Base-by-base conservation (phyloP, 2,113 vertebrate genomes). In the Gallinago jamesoni region DNA sequence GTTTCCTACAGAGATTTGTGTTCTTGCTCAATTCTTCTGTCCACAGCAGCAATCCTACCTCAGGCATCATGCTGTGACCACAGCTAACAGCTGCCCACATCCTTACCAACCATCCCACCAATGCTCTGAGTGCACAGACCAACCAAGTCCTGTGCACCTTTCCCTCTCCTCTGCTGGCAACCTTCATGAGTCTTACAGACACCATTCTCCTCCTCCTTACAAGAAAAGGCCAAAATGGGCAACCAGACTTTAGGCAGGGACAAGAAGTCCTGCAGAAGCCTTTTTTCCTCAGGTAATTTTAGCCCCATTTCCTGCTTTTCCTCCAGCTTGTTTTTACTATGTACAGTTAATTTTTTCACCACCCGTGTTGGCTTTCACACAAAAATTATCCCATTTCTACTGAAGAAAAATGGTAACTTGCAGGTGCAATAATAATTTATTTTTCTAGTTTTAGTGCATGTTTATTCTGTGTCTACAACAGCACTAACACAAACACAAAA, bases 1-100 rank as follows among this genome's bases (percentile, higher is more conserved):
- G 5, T 33, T 79, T 94, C 60, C 64, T 66, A 23, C 7, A 52
- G 23, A 30, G 41, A 82, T 30, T 9, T 37, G 17, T 33, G 35
- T 43, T 68, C 35, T 39, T 81, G 55, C 45, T 62, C 33, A 64
- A 6, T 31, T 87, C 41, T 73, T 73, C 63, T 56, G 33, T 57
- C 50, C n/a, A 6, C 50, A 75, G 72, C 62, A 55, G 24, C 14
- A 14, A 4, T 9, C 35, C 35, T 4, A 27, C 55, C 41, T 20
- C 79, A 56, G 74, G 41, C 48, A 85, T 21, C 76, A 25, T 6
- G 1, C 57, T 35, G 47, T 2, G 37, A 45, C 47, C 47, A 23
- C 0, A 59, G 50, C 37, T 4, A 39, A n/a, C 35, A 82, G 62
- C 57, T 60, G 70, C 56, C 64, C 31, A 23, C 0, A 0, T 39